These are phyloP conservation scores for Argyrosomus japonicus DNA, from an alignment of 2,113 vertebrate species.

Conservation along the genomic window DNA sequence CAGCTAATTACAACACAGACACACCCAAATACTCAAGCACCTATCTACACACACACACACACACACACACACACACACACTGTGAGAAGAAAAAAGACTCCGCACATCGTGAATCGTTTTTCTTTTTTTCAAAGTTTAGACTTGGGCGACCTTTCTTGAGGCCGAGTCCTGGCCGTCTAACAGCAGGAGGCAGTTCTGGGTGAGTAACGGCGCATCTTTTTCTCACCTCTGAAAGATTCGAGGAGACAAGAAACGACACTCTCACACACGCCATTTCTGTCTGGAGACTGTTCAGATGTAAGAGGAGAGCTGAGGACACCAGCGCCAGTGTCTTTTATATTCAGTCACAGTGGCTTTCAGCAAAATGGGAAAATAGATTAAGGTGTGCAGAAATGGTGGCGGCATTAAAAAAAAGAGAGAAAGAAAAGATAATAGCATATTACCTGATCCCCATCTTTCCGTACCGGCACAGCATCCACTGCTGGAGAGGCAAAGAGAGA, in stretches of 20 bases:
- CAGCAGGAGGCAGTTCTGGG: conserved; percentile 24
- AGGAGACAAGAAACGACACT: conserved; percentile 24
- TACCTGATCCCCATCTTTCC: conserved; percentile 88
- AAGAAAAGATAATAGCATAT: conserved; percentile 43
- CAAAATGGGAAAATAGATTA: conserved; percentile 27
- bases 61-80: not conserved
- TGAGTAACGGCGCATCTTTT: conserved; percentile 27
- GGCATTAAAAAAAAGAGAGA: conserved; percentile 1
- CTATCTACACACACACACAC: not conserved
- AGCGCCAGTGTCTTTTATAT: conserved; percentile 8
- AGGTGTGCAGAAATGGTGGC: conserved; percentile 9
- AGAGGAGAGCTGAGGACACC: conserved; percentile 30
- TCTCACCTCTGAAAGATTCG: conserved; percentile 28
- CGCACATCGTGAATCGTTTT: not conserved
- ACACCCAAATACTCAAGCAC: not conserved
- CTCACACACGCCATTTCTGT: not conserved
- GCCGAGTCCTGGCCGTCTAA: not conserved
- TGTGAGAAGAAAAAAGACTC: not conserved
- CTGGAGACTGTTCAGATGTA: conserved; percentile 2
- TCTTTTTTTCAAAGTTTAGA: not conserved
- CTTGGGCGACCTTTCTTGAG: not conserved
- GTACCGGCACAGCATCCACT: conserved; percentile 84
- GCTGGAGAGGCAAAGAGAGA: conserved; percentile 63
- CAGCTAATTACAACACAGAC: not conserved
- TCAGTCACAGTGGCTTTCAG: conserved; percentile 25